Percentiles rank a stretch among this genome's conserved stretches.
phyloP scores from a whole-genome alignment of 2,113 vertebrate species.

The Sceloporus undulatus region DNA sequence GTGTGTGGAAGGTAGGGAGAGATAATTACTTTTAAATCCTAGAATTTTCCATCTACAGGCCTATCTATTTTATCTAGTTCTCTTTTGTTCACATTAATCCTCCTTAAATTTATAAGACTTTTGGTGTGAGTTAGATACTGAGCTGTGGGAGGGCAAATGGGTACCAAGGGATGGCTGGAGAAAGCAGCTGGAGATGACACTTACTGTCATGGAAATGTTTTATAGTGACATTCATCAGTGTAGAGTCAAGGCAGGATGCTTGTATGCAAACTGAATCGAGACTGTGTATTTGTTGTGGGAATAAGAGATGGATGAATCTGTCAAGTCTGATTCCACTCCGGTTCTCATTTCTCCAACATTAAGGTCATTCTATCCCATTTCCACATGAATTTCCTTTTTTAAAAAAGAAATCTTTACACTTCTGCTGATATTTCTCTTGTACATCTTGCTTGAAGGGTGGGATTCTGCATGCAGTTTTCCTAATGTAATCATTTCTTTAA shows the following conservation, averaged over 20 bases:
- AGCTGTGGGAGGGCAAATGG: neutral
- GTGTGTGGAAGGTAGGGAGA: slow-evolving; percentile 17
- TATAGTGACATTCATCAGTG: neutral
- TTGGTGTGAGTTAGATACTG: neutral
- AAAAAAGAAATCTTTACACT: neutral
- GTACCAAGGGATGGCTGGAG: neutral
- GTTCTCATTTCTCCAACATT: neutral
- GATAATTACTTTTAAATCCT: slow-evolving; percentile 22
- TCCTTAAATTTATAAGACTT: slow-evolving; percentile 24
- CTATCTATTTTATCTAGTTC: slow-evolving; percentile 14
- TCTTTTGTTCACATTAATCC: slow-evolving; percentile 13
- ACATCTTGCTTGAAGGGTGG: neutral
- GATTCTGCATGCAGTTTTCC: neutral
- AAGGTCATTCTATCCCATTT: neutral
- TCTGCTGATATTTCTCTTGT: neutral
- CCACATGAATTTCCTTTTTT: neutral
- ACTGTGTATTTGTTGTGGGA: neutral
- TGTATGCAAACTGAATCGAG: neutral
- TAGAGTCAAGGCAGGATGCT: neutral
- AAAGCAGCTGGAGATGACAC: neutral
- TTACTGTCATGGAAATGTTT: neutral
- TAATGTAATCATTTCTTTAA: neutral
- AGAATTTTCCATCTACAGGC: slow-evolving; percentile 36
- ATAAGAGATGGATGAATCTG: neutral
- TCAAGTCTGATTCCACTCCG: neutral